Base-by-base conservation (phyloP, 2,797 vertebrate species). In the Cottoperca gobio region DNA sequence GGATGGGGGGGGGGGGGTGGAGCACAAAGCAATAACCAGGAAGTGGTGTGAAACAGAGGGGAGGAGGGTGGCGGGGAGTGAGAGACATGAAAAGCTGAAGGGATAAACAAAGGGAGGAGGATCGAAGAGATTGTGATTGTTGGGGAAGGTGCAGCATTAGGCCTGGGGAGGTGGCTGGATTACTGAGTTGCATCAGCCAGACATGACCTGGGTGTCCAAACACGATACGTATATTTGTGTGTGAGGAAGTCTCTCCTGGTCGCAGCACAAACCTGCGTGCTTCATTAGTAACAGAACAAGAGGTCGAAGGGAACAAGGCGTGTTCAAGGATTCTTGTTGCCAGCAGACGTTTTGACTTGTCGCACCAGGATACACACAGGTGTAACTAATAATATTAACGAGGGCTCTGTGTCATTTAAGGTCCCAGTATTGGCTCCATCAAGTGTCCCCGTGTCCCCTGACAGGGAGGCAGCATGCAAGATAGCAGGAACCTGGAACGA, bases 21-120 rank as follows among this genome's bases (percentile, higher is more conserved):
- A 68, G 83, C 78, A 75, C 65, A 80, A 87, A 86, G 77, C 58
- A 83, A 80, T 69, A 79, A 64, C 63, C 4, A 39, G 71, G 68
- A 75, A 73, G 24, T 49, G 58, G 46, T 33, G 53, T 33, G 28
- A 71, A 35, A 48, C 23, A 26, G 43, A 68, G 43, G 23, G 58
- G 17, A 23, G 23, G 62, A 21, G 59, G 40, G 64, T 8, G 19
- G 11, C 33, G 45, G 13, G 24, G 48, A 71, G 63, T 0, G 6
- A 26, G 46, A 40, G 67, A 39, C 39, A 37, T 1, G 43, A 72
- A 35, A 60, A 73, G 69, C 68, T 71, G 46, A 78, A 58, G 71
- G 70, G 55, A 86, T 69, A 74, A 86, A 70, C 48, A 73, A 59
- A 84, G 16, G 58, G 42, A 67, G 40, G 43, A 50, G 10, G 49